A percentile compares a stretch with the other conserved stretches of the same genome.
These are phyloP conservation scores for Podilymbus podiceps DNA, from an alignment of 2,113 vertebrate genomes.

Conservation along the genomic window DNA sequence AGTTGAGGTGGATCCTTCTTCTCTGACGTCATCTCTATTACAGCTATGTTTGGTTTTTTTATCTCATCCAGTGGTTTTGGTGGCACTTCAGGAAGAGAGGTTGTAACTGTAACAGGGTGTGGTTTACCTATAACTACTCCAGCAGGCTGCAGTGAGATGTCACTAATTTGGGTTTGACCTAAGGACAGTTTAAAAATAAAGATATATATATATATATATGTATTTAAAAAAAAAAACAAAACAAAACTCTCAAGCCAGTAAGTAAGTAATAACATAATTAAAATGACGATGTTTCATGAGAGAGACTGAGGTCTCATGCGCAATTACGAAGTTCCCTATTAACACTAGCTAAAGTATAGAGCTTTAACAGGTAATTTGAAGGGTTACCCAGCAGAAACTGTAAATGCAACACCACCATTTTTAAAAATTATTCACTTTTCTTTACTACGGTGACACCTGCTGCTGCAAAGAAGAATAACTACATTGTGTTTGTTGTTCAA, in stretches of 20 bases:
- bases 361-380: neutral
- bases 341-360: neutral
- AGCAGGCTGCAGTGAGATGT: slow-evolving; percentile 57
- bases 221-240: too few species aligned
- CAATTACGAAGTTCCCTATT: neutral
- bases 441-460: slow-evolving; percentile 24
- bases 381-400: neutral
- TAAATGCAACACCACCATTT: neutral
- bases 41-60: slow-evolving; percentile 71
- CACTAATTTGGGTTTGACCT: slow-evolving; percentile 81
- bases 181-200: neutral
- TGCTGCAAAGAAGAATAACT: neutral
- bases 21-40: slow-evolving; percentile 74
- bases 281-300: neutral
- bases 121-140: slow-evolving; percentile 52
- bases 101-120: slow-evolving; percentile 71
- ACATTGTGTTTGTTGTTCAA: neutral
- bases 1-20: slow-evolving; percentile 75
- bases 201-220: neutral
- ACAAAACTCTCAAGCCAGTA: neutral
- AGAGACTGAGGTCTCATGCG: neutral
- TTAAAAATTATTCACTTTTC: neutral
- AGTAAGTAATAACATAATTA: neutral
- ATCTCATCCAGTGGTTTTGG: slow-evolving; percentile 40
- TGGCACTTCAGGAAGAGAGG: slow-evolving; percentile 68